Evolutionary conservation across 1,140 invertebrate genomes (phyloP), one percentile per base, ranked within the genome.

Genomic region (Nymphalis io): DNA sequence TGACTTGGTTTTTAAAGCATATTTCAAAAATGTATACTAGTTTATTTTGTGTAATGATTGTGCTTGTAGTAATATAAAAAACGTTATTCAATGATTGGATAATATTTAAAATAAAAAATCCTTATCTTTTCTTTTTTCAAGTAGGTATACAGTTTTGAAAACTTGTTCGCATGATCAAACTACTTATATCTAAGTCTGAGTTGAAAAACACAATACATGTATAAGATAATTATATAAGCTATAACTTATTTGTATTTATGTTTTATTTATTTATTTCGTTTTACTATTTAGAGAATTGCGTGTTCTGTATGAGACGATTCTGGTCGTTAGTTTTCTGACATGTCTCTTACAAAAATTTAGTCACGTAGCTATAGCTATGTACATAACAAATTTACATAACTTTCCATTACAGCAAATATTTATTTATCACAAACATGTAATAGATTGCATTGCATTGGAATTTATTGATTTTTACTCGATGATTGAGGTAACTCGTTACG

Each of bases 351-450:
- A 51, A 51, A 51, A 51, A 8, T 20, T 20, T 51, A 51, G 46
- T 51, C 46, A 51, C 46, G 46, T 51, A 51, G 16, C 20, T 16
- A 12, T 8, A 12, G 5, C 16, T 18, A 51, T 11, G 18, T 51
- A 20, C 46, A 51, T 33, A 33, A 33, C 2, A 33, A 33, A 33
- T 51, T 51, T 51, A 51, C 46, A 51, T 51, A 51, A 51, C 46
- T 51, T 51, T 51, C 46, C 46, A 51, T 51, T 51, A 20, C 46
- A 20, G 46, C 46, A 51, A 51, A 51, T 51, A 51, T 51, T 51
- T 51, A 51, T 18, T 51, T 51, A 18, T 51, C 18, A 20, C 10
- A 51, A 20, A 51, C 46, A 20, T 51, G 46, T 51, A 20, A 20
- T 46, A 16, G 4, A 16, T 51, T 51, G 46, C 46, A 18, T 20